Base-by-base conservation (phyloP, 2,888 invertebrate genomes). In the Lasius fuliginosus region DNA sequence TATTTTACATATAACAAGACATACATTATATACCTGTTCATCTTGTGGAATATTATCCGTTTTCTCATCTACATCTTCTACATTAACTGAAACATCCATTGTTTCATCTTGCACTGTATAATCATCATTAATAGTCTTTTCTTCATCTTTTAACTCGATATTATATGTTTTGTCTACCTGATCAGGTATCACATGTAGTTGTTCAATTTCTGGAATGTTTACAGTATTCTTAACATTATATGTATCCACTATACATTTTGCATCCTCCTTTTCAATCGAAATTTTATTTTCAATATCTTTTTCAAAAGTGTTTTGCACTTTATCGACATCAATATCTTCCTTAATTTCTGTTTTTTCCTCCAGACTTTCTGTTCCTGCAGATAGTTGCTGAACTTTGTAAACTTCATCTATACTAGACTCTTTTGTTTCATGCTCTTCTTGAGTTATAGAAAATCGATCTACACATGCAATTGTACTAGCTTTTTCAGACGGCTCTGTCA, bases 61-160 rank as follows among this genome's bases (percentile, higher is more conserved):
- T 40, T 71, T 68, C 53, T 64, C 56, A 23, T 88, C 83, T 42
- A 76, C 33, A 42, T 77, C 82, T 58, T 86, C 82, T 46, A 74
- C 42, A 1, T 68, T 56, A 27, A 33, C 18, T 49, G 46, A 71
- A 71, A 46, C 33, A 6, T 81, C 46, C 18, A 62, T 73, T 73
- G 73, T 23, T 33, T 79, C 18, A 60, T 81, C 73, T 81, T 49
- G 73, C 36, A 27, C 18, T 27, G 27, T n/a, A 36, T 46, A 46
- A 49, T 36, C 27, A 1, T 86, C 68, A 12, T 87, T 69, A 56
- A 85, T 74, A 9, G 67, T 46, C 89, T 89, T 85, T 87, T 87
- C 79, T 82, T 83, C 65, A 46, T 89, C 84, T 82, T 89, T 88
- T 62, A 86, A 84, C 18, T 90, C 53, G 53, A 65, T 82, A 23